Evolutionary conservation across 2,797 vertebrate genomes (phyloP), one percentile per base, ranked within the genome.

Genomic region (Rhinogobio ventralis): DNA sequence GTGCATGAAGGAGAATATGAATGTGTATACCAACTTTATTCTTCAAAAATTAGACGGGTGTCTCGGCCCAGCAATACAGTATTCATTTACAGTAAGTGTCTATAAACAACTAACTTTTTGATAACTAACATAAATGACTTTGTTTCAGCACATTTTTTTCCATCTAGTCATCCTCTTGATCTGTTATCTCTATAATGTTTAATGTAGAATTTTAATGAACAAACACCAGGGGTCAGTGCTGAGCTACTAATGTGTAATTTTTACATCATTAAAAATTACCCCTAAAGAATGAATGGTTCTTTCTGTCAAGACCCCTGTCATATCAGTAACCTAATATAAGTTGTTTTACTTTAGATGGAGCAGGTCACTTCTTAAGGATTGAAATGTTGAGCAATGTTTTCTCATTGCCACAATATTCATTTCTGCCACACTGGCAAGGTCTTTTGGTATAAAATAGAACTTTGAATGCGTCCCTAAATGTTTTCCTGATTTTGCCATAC

Each of bases 51-150:
- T 2, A 6, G 13, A 11, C 1, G 0, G n/a, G 6, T 11, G 25
- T 79, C 87, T 45, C 36, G 2, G n/a, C 51, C 25, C 25, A 90
- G 90, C 83, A 89, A 89, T 46, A 25, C 30, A 4, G 66, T 91
- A 28, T 30, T 69, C 45, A 75, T 90, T 85, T 84, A 87, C 85
- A 82, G 87, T 91, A 67, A 51, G 85, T 79, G 45, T 6, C 33
- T 83, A 53, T 28, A 30, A 68, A n/a, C 14, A 9, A 25, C 8
- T 7, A 20, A 14, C 4, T 20, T 57, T 77, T 39, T 66, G 46
- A 71, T 14, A 69, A 0, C 5, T 17, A 14, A 68, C 11, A 57
- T 33, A 9, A 25, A 81, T 28, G 2, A 45, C 1, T 46, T 20
- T 28, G 8, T 49, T 76, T 42, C 23, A 77, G 33, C 6, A 60